phyloP scores from a whole-genome alignment of 1,140 invertebrate species.

The Philopotamus ludificatus region DNA sequence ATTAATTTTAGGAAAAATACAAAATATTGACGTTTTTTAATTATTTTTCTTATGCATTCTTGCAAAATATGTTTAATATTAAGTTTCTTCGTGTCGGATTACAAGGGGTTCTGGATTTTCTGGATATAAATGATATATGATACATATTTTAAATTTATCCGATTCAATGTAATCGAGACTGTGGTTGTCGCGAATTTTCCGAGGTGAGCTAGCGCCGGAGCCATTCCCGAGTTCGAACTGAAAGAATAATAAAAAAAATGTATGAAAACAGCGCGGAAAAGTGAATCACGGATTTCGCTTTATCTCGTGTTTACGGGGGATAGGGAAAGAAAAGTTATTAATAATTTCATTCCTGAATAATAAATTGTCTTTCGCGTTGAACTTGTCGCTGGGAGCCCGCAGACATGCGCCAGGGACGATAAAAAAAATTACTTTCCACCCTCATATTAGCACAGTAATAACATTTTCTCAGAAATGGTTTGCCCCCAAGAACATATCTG shows the following conservation, averaged over 20 bases:
- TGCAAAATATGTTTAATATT: too few species aligned
- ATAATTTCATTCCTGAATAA: conserved; percentile 18
- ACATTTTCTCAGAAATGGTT: not conserved
- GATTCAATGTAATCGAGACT: too few species aligned
- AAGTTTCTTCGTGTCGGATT: too few species aligned
- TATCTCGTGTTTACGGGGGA: conserved; percentile 17
- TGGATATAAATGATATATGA: too few species aligned
- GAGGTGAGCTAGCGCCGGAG: too few species aligned
- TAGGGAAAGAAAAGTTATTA: conserved; percentile 14
- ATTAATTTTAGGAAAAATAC: too few species aligned
- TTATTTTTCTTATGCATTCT: too few species aligned
- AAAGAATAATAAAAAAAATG: not conserved
- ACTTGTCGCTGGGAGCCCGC: not conserved
- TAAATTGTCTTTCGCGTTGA: conserved; percentile 19
- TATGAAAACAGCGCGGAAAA: not conserved
- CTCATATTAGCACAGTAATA: not conserved
- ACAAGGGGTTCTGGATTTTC: too few species aligned
- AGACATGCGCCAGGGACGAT: not conserved
- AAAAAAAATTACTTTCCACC: not conserved
- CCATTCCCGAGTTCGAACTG: not conserved
- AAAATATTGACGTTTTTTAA: too few species aligned
- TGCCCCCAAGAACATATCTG: not conserved
- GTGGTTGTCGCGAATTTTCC: too few species aligned
- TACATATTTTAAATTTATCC: too few species aligned
- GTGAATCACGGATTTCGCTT: conserved; percentile 25